Evolutionary conservation across 2,113 vertebrate species (phyloP).

Genomic region (Myxocyprinus asiaticus): DNA sequence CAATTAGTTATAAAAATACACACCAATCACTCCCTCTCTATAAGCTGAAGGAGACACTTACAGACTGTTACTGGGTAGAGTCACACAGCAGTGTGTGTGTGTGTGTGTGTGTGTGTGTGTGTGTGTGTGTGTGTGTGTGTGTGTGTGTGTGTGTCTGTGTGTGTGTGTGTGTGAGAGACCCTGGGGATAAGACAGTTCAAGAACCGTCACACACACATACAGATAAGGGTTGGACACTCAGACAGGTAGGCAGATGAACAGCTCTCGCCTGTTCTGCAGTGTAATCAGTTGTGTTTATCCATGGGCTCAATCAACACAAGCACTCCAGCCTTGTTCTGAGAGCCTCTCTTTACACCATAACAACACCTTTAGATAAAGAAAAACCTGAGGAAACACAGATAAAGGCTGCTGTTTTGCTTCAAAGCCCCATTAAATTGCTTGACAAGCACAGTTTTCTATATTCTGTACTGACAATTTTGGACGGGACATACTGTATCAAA

Average conservation of each 20-base stretch:
- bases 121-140: slow-evolving; percentile 17
- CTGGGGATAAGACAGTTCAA: slow-evolving; percentile 27
- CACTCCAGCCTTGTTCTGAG: slow-evolving; percentile 1
- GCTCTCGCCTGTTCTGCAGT: slow-evolving; percentile 12
- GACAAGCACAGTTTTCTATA: no score
- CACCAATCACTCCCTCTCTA: slow-evolving; percentile 68
- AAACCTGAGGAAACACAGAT: background rate
- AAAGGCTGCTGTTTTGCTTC: background rate
- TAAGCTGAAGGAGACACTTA: slow-evolving; percentile 60
- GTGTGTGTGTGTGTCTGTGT: slow-evolving; percentile 15
- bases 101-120: slow-evolving; percentile 1
- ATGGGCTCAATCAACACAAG: background rate
- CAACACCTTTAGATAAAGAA: slow-evolving; percentile 26
- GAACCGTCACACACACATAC: slow-evolving; percentile 50
- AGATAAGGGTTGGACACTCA: background rate
- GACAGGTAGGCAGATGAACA: slow-evolving; percentile 43
- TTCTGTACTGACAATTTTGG: no score
- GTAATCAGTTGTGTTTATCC: background rate
- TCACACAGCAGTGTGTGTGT: background rate
- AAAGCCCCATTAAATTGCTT: no score
- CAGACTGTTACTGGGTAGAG: slow-evolving; percentile 73
- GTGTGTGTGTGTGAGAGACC: background rate
- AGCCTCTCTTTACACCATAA: slow-evolving; percentile 8
- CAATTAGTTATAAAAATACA: slow-evolving; percentile 78
- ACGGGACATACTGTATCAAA: no score